Conservation (phyloP, 2,113 vertebrate species). For the Elachura formosa region DNA sequence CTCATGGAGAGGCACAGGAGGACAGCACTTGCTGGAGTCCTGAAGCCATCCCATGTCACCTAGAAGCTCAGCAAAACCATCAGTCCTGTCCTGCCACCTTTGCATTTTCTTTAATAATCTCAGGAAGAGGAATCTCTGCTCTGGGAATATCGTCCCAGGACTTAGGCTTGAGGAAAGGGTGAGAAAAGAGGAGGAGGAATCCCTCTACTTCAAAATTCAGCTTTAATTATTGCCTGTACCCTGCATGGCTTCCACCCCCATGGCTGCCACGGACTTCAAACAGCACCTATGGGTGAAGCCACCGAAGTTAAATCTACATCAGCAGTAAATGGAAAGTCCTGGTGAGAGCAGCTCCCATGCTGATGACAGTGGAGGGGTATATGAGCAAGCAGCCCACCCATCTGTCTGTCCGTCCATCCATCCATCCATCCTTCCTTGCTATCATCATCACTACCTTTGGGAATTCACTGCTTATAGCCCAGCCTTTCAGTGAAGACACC, state of each 20-base stretch:
- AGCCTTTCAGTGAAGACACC: not conserved
- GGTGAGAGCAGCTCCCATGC: not conserved
- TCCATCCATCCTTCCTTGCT: not conserved
- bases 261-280: not conserved
- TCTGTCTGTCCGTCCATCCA: not conserved
- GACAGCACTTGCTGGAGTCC: accelerated
- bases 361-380: not conserved
- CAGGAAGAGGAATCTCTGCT: not conserved
- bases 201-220: not conserved
- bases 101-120: not conserved
- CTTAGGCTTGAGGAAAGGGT: not conserved
- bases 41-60: not conserved
- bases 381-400: not conserved
- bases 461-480: not conserved
- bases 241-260: not conserved
- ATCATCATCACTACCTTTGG: not conserved
- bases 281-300: not conserved
- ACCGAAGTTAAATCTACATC: not conserved
- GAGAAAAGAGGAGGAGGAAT: not conserved
- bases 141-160: not conserved
- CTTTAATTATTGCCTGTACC: not conserved
- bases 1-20: not conserved
- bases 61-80: not conserved
- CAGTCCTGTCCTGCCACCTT: not conserved
- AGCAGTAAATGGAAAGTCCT: not conserved